Conservation (phyloP, 1,140 invertebrate species). For the Magallana gigas region DNA sequence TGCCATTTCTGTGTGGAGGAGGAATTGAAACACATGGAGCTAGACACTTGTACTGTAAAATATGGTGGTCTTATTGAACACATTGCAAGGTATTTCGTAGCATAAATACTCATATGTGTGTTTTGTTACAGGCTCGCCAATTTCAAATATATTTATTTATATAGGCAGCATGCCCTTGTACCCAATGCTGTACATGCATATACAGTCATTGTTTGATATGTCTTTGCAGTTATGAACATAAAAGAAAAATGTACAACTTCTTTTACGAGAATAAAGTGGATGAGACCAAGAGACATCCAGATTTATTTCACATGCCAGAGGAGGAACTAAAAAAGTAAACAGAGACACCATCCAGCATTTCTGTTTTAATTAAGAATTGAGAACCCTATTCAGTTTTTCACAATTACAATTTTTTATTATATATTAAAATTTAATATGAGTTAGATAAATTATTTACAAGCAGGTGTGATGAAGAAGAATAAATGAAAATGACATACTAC, state of each 20-base stretch:
- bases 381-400: too few relatives aligned
- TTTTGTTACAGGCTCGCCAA: too few relatives aligned
- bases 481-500: too few relatives aligned
- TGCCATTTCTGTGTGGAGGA: conserved; percentile 68
- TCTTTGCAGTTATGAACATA: not conserved
- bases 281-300: conserved; percentile 48
- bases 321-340: conserved; percentile 49
- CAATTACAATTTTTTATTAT: too few relatives aligned
- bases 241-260: conserved; percentile 46
- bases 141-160: too few relatives aligned
- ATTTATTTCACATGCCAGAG: conserved; percentile 43
- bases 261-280: conserved; percentile 60
- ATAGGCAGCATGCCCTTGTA: too few relatives aligned
- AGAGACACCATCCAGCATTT: not conserved
- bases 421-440: too few relatives aligned
- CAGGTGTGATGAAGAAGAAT: too few relatives aligned
- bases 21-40: conserved; percentile 52
- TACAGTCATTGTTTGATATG: not conserved
- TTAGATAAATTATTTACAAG: too few relatives aligned
- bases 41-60: conserved; percentile 54
- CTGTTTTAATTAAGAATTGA: too few relatives aligned
- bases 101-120: too few relatives aligned
- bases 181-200: too few relatives aligned
- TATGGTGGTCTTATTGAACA: conserved; percentile 59
- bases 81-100: conserved; percentile 53